Base-by-base conservation (phyloP, 2,888 invertebrate species). In the Ormyrus rosae region DNA sequence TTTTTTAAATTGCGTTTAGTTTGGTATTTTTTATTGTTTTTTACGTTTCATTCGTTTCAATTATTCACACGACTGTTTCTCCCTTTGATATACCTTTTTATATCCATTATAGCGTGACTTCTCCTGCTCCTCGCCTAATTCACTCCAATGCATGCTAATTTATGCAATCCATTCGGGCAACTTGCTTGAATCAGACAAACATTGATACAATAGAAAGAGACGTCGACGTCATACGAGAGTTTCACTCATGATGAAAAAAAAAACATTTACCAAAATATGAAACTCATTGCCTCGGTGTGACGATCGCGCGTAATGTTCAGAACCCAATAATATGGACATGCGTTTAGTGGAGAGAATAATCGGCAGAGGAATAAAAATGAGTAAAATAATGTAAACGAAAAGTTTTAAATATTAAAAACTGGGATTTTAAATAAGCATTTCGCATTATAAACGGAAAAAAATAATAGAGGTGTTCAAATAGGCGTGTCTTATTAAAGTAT, bases 131-230 rank as follows among this genome's bases (percentile, higher is more conserved):
- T 45, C 8, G 13, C 55, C 55, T 11, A 69, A 50, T 63, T 76
- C 5, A 76, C 8, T 34, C 55, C 19, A 34, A 63, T 70, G 77
- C 77, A 70, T 77, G 70, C 48, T 2, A 13, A 70, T 45, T 75
- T 45, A 70, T 58, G 63, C 11, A 58, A 77, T 70, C 3, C 64
- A 70, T 58, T 70, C 58, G n/a, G 34, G 34, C 9, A 77, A 61
- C 46, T 64, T 46, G 51, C 51, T 78, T 71, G 51, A 71, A 53
- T 65, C 46, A 58, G 53, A 65, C 65, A 71, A 64, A 64, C 11
- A 71, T 78, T 51, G 9, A 71, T 71, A 64, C 64, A 65, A 78
- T 71, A 70, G 71, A 78, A 78, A 78, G 70, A 78, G 71, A 71
- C 77, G 70, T 78, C 71, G 65, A 58, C 51, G 10, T 58, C 7